A percentile compares a stretch with the other conserved stretches of the same genome.
Evolutionary conservation across 1,140 invertebrate genomes (phyloP).

Genomic region (Zeugodacus cucurbitae): DNA sequence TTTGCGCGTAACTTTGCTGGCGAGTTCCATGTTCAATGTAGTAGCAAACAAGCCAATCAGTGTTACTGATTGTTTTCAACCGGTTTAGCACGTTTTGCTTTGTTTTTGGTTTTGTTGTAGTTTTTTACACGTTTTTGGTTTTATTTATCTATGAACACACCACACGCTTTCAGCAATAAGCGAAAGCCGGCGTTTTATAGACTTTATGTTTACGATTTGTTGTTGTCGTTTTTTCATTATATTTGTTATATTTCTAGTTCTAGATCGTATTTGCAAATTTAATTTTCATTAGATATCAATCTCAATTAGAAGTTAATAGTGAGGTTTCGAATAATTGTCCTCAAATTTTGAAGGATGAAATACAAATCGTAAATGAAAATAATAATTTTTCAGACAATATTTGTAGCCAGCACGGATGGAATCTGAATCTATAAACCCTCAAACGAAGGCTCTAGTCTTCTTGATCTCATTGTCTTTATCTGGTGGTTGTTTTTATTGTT

Average conservation of each 20-base stretch:
- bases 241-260: background rate
- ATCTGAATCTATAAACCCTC: too few species aligned
- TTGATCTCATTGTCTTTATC: too few species aligned
- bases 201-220: background rate
- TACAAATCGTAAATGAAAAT: too few species aligned
- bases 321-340: too few species aligned
- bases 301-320: too few species aligned
- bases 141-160: background rate
- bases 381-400: too few species aligned
- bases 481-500: too few species aligned
- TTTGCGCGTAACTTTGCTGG: background rate
- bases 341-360: too few species aligned
- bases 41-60: background rate
- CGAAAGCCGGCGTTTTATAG: background rate
- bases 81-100: slow-evolving; percentile 4
- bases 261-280: background rate
- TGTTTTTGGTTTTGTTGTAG: background rate
- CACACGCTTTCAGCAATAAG: background rate
- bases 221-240: background rate
- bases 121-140: background rate
- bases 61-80: background rate
- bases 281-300: too few species aligned
- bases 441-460: too few species aligned
- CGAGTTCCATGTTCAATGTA: background rate
- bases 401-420: too few species aligned